phyloP scores from a whole-genome alignment of 2,797 vertebrate species.

The Furcifer pardalis region DNA sequence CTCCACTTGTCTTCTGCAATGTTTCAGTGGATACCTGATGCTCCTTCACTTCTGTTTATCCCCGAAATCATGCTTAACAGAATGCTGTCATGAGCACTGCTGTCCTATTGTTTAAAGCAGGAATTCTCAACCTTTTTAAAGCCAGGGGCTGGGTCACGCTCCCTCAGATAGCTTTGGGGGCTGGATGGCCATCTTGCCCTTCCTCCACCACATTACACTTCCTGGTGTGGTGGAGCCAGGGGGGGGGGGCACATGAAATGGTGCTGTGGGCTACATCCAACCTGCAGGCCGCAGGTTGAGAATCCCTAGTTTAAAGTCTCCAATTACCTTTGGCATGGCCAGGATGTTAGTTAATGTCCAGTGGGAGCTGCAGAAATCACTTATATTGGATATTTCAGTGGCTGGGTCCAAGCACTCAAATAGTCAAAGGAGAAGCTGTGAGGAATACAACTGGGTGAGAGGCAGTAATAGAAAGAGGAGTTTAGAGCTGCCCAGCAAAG shows the following conservation, averaged over 20 bases:
- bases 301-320: no score
- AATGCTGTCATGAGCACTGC: neutral
- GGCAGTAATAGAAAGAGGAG: neutral
- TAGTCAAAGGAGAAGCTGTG: neutral
- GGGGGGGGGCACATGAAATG: no score
- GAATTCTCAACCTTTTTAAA: no score
- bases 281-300: no score
- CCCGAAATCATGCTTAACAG: neutral
- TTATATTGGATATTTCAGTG: neutral
- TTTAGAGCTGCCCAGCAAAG: neutral
- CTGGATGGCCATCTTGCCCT: no score
- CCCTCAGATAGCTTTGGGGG: no score
- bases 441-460: neutral
- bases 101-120: neutral
- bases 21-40: slow-evolving; percentile 35
- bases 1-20: slow-evolving; percentile 54
- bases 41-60: slow-evolving; percentile 27
- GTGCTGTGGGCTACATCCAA: no score
- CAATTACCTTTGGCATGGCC: neutral
- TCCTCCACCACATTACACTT: no score
- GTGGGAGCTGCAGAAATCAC: slow-evolving; percentile 1
- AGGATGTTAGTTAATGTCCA: slow-evolving; percentile 13
- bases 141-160: no score
- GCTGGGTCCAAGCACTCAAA: neutral
- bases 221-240: no score